A percentile compares a stretch with the other conserved stretches of the same genome.
phyloP scores from a whole-genome alignment of 2,888 invertebrate species.

The Caenorhabditis plicata region DNA sequence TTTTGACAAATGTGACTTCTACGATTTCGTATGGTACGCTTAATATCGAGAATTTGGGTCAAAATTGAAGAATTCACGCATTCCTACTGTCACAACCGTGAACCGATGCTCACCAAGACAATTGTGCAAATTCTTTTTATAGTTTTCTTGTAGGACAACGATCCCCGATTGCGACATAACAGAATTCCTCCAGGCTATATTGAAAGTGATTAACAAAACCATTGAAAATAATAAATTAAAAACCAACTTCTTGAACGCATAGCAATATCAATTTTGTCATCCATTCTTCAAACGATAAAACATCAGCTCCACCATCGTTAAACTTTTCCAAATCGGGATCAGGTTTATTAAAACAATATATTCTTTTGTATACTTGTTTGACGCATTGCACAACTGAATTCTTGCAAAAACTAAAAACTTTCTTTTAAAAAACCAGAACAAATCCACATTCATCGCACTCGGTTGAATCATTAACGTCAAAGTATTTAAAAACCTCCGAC shows the following conservation, averaged over 20 bases:
- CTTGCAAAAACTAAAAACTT: not conserved
- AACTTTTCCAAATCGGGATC: slow-evolving; percentile 12
- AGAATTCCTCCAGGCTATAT: too few species aligned
- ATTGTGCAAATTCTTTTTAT: too few species aligned
- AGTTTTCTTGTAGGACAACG: too few species aligned
- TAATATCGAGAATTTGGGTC: too few species aligned
- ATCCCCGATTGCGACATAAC: too few species aligned
- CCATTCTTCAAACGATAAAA: slow-evolving; percentile 11
- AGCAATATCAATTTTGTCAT: slow-evolving; percentile 11
- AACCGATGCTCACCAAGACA: too few species aligned
- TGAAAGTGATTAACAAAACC: too few species aligned
- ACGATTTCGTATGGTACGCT: too few species aligned
- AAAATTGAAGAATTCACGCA: too few species aligned
- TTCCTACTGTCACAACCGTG: too few species aligned
- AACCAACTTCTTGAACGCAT: slow-evolving; percentile 8
- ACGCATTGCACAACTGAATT: slow-evolving; percentile 3
- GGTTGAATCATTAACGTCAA: not conserved
- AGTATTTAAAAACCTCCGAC: slow-evolving; percentile 13
- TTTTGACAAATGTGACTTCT: too few species aligned
- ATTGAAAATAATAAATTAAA: not conserved
- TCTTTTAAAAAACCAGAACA: not conserved
- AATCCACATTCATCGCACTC: slow-evolving; percentile 1
- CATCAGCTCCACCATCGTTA: slow-evolving; percentile 7
- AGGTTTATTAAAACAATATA: slow-evolving; percentile 12
- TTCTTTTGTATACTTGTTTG: slow-evolving; percentile 6